Conservation (phyloP, 2,888 invertebrate genomes). For the Elegia similella region DNA sequence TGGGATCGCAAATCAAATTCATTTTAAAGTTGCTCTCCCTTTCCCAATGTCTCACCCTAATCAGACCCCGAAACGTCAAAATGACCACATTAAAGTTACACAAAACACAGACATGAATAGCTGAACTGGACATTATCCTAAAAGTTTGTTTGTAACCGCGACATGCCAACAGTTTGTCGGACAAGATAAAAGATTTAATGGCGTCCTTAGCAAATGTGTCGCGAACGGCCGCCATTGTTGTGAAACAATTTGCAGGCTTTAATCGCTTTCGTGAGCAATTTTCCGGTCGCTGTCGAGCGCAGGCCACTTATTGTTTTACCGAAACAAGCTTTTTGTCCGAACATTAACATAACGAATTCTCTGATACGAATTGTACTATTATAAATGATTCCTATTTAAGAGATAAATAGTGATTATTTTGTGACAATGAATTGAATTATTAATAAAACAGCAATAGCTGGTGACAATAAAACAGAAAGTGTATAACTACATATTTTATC, state of each 20-base stretch:
- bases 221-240: constrained; percentile 47
- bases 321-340: constrained; percentile 21
- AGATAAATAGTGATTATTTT: not conserved
- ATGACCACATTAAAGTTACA: too few species aligned
- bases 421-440: not conserved
- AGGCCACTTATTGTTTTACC: constrained; percentile 46
- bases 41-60: too few species aligned
- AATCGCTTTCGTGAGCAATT: constrained; percentile 58
- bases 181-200: constrained; percentile 49
- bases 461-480: too few species aligned
- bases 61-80: too few species aligned
- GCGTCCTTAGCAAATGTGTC: constrained; percentile 43
- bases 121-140: not conserved
- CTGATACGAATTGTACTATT: constrained; percentile 8
- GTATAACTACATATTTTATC: too few species aligned
- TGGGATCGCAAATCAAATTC: too few species aligned
- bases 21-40: too few species aligned
- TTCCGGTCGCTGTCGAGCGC: constrained; percentile 50
- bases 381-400: not conserved
- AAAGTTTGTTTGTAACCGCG: constrained; percentile 12
- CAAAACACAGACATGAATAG: too few species aligned
- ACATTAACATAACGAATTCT: constrained; percentile 24
- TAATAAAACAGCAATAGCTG: too few species aligned
- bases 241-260: constrained; percentile 57
- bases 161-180: constrained; percentile 21